phyloP scores from a whole-genome alignment of 2,888 invertebrate genomes.

The Ochropacha duplaris region DNA sequence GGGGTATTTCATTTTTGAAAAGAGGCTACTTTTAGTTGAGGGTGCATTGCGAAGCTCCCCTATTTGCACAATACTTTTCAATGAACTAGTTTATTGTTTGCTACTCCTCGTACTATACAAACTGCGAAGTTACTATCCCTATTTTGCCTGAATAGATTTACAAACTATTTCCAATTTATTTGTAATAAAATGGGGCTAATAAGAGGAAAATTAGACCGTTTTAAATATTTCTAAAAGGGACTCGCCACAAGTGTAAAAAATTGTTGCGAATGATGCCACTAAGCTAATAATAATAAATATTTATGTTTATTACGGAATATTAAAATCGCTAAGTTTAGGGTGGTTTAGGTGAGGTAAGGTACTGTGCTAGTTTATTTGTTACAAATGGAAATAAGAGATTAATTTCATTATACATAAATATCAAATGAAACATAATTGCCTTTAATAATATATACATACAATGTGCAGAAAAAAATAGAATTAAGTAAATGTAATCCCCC shows the following conservation, averaged over 20 bases:
- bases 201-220: too few relatives aligned
- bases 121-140: slow-evolving; percentile 13
- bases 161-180: not conserved
- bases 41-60: slow-evolving; percentile 53
- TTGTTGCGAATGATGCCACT: too few relatives aligned
- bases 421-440: too few relatives aligned
- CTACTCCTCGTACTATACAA: slow-evolving; percentile 29
- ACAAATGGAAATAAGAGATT: too few relatives aligned
- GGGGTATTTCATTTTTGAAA: slow-evolving; percentile 55
- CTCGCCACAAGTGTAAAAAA: too few relatives aligned
- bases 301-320: too few relatives aligned
- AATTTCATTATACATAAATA: too few relatives aligned
- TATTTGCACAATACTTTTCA: slow-evolving; percentile 75
- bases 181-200: slow-evolving; percentile 10
- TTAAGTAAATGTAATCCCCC: slow-evolving; percentile 16
- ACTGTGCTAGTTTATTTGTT: too few relatives aligned
- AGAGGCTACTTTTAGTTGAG: slow-evolving; percentile 60
- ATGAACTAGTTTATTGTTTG: slow-evolving; percentile 68
- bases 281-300: too few relatives aligned
- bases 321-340: too few relatives aligned
- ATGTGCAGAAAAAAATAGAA: slow-evolving; percentile 6
- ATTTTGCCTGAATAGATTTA: slow-evolving; percentile 41
- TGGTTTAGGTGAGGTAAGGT: too few relatives aligned
- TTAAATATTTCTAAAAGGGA: too few relatives aligned
- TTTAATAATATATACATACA: not conserved